Base-by-base conservation (phyloP, 2,888 invertebrate genomes). In the Eristalinus sepulchralis region DNA sequence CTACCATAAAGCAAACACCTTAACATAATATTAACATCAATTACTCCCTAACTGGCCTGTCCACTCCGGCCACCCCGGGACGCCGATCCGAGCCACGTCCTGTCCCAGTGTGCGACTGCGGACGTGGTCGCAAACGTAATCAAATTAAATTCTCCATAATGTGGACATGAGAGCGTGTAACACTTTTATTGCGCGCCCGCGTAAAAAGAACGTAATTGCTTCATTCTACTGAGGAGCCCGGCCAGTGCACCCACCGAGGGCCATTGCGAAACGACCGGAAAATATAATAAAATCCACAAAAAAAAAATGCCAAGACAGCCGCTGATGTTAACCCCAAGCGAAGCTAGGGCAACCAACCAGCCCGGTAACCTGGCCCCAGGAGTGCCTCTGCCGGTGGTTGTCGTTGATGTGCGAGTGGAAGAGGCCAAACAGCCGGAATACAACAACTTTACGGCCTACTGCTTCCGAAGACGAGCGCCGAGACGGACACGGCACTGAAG, bases 71-170 rank as follows among this genome's bases (percentile, higher is more conserved):
- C 24, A 13, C 2, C 2, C 39, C 39, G 39, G 22, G 47, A 11
- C 22, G 57, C 57, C 22, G 57, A 11, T 1, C 24, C 22, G 17
- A n/a, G 47, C 47, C n/a, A 6, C n/a, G n/a, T 39, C 47, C 6
- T 47, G 47, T 47, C 47, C 17, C 10, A 8, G 47, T 47, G 47
- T 47, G 6, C 9, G 47, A 17, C 17, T 9, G 47, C n/a, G 47
- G 47, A 47, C 47, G 64, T 17, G 60, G 9, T 9, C 8, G 53
- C 60, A 77, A 68, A 13, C 8, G 62, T 67, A 77, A 68, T 77
- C 53, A 53, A 77, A 77, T 77, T 53, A 24, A 77, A 68, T 60
- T 77, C 62, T 34, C 60, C 36, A 67, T 62, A 68, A 75, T 66
- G 57, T 36, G 66, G 64, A 75, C 75, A 75, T 57, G 57, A 59